Conservation (phyloP, 1,140 invertebrate genomes). For the Oreohelix idahoensis region DNA sequence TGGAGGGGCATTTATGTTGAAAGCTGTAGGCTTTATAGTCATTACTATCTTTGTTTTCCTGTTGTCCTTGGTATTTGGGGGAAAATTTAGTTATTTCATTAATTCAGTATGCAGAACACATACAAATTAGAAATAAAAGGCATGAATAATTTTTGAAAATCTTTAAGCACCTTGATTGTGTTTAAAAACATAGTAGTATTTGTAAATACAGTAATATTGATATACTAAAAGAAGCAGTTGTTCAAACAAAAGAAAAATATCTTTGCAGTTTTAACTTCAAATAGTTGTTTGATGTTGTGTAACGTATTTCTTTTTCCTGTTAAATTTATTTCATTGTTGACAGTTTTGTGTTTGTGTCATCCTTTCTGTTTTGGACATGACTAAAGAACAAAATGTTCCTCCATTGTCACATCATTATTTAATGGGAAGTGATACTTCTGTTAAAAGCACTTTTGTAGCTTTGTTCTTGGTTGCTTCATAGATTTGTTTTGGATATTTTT, state of each 20-base stretch:
- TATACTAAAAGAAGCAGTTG: too few species aligned
- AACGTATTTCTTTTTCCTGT: not conserved
- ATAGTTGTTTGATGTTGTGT: too few species aligned
- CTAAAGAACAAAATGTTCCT: not conserved
- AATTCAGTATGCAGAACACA: too few species aligned
- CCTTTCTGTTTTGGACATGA: not conserved
- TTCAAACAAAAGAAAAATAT: too few species aligned
- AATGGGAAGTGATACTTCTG: too few species aligned
- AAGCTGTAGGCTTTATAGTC: not conserved
- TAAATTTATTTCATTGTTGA: not conserved
- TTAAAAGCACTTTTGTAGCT: not conserved
- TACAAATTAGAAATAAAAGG: too few species aligned
- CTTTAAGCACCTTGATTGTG: too few species aligned
- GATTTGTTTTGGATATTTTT: not conserved
- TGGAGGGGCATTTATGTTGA: conserved; percentile 7
- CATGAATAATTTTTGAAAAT: too few species aligned
- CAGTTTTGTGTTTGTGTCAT: not conserved
- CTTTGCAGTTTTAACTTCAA: too few species aligned
- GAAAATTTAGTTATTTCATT: too few species aligned
- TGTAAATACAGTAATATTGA: too few species aligned
- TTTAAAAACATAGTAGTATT: too few species aligned
- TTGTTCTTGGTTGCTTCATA: not conserved
- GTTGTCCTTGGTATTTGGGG: not conserved
- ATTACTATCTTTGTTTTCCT: not conserved
- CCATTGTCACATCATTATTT: not conserved